These are phyloP conservation scores for Fratercula arctica DNA, from an alignment of 2,797 vertebrate genomes.

Conservation along the genomic window DNA sequence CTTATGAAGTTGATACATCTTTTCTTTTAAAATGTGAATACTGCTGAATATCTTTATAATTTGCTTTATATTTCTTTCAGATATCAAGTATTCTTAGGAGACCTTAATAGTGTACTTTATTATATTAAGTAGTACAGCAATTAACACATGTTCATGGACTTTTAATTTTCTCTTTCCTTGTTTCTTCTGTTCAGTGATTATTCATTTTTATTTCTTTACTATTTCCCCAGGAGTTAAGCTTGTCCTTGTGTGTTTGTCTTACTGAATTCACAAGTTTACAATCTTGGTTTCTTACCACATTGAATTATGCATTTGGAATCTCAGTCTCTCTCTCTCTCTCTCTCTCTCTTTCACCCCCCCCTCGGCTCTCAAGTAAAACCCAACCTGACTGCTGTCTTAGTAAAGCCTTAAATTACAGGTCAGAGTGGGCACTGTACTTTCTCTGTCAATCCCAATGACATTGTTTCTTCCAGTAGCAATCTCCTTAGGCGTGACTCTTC, in stretches of 20 bases:
- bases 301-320: not conserved
- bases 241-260: not conserved
- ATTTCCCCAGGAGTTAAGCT: not conserved
- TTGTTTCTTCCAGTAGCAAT: not conserved
- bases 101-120: not conserved
- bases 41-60: not conserved
- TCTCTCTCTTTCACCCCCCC: no score
- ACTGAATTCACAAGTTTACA: not conserved
- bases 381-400: not conserved
- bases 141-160: not conserved
- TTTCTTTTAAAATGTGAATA: not conserved
- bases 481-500: not conserved
- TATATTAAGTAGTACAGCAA: not conserved
- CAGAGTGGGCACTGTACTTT: not conserved
- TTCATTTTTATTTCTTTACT: not conserved
- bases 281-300: not conserved
- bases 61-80: not conserved
- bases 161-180: not conserved
- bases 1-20: not conserved
- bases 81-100: not conserved
- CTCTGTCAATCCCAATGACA: not conserved
- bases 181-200: not conserved
- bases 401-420: constrained; percentile 1
- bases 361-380: not conserved
- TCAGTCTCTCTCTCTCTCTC: not conserved